phyloP scores from a whole-genome alignment of 2,888 invertebrate species.

The Hydrotaea cyrtoneurina region DNA sequence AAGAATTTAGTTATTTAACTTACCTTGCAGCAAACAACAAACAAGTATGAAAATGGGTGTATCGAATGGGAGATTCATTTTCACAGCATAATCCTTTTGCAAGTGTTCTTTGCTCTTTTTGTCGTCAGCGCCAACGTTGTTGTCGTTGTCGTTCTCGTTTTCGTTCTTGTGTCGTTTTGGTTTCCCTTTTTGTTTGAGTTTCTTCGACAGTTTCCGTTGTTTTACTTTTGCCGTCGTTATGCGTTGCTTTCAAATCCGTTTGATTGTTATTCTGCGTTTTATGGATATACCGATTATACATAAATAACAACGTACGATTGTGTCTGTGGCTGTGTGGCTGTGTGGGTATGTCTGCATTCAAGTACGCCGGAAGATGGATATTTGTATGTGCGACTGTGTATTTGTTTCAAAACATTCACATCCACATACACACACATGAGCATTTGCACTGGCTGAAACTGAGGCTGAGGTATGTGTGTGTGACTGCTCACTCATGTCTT shows the following conservation, averaged over 20 bases:
- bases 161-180: no score
- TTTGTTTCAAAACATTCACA: neutral
- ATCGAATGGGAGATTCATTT: constrained; percentile 79
- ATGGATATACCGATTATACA: neutral
- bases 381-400: neutral
- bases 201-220: constrained; percentile 1
- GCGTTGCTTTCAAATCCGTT: constrained; percentile 22
- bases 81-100: constrained; percentile 78
- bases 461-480: no score
- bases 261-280: constrained; percentile 13
- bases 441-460: no score
- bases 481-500: neutral
- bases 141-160: neutral
- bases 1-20: constrained; percentile 61
- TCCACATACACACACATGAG: neutral
- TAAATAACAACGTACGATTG: neutral
- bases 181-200: neutral
- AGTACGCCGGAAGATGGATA: neutral
- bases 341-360: constrained; percentile 1
- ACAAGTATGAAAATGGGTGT: constrained; percentile 78
- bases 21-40: constrained; percentile 77
- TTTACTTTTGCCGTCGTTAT: neutral
- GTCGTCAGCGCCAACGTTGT: neutral
- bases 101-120: constrained; percentile 63
- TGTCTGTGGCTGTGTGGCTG: no score